phyloP scores from a whole-genome alignment of 1,140 invertebrate genomes.

The Drosophila tani region DNA sequence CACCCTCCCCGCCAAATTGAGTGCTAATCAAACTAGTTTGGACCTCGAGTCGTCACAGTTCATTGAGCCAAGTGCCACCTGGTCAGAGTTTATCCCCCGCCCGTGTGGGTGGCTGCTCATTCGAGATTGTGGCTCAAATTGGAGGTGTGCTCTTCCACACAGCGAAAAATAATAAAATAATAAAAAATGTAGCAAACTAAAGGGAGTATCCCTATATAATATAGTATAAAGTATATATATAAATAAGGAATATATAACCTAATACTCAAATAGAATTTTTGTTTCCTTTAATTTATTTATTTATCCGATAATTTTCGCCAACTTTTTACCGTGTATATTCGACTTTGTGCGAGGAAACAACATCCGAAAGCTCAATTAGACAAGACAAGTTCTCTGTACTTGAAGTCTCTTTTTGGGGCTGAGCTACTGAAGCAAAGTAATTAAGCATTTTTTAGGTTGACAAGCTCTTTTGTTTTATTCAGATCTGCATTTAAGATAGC shows the following conservation, averaged over 20 bases:
- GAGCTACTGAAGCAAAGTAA: background rate
- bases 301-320: background rate
- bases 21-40: constrained; percentile 65
- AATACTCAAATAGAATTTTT: too few species aligned
- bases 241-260: too few species aligned
- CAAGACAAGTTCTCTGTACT: background rate
- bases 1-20: constrained; percentile 33
- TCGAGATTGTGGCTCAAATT: background rate
- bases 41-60: constrained; percentile 67
- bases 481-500: constrained; percentile 40
- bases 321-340: background rate
- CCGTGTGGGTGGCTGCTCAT: background rate
- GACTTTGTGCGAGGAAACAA: background rate
- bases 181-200: too few species aligned
- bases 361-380: background rate
- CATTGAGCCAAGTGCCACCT: constrained; percentile 65
- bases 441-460: background rate
- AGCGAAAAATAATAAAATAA: background rate
- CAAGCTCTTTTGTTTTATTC: constrained; percentile 3
- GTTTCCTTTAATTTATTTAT: too few species aligned
- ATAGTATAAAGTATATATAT: too few species aligned
- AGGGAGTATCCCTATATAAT: too few species aligned
- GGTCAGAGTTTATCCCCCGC: constrained; percentile 28
- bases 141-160: constrained; percentile 7
- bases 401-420: background rate